These are phyloP conservation scores for Poeciliopsis presidionis DNA, from an alignment of 2,797 vertebrate genomes.

Conservation along the genomic window DNA sequence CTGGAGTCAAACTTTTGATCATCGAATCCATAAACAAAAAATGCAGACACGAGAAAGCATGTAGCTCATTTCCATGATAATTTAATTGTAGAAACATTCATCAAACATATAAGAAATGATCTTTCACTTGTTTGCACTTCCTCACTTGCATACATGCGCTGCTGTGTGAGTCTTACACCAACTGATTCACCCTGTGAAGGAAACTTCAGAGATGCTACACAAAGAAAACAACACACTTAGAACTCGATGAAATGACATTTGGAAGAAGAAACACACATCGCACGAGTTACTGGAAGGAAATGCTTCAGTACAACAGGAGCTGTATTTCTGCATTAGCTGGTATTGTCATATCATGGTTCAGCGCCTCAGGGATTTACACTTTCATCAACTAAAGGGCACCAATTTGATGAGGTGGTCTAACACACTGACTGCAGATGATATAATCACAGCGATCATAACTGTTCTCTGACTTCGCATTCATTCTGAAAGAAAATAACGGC, in stretches of 20 bases:
- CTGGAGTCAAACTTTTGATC: neutral
- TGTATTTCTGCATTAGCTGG: constrained; percentile 24
- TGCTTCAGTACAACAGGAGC: constrained; percentile 11
- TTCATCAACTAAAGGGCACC: constrained; percentile 19
- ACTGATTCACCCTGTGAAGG: constrained; percentile 79
- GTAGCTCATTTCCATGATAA: constrained; percentile 85
- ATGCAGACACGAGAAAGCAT: constrained; percentile 32
- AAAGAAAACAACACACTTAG: constrained; percentile 63
- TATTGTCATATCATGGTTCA: constrained; percentile 36
- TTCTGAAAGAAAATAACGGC: constrained; percentile 15
- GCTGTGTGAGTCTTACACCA: constrained; percentile 76
- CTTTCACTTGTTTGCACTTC: constrained; percentile 81
- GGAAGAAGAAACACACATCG: constrained; percentile 18
- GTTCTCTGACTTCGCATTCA: constrained; percentile 42
- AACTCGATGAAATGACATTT: constrained; percentile 45
- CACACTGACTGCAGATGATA: constrained; percentile 25
- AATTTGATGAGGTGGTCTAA: constrained; percentile 26
- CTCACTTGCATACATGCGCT: constrained; percentile 80
- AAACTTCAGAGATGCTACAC: constrained; percentile 50
- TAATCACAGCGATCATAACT: constrained; percentile 38
- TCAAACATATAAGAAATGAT: constrained; percentile 90
- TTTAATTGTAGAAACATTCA: constrained; percentile 98
- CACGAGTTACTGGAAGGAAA: constrained; percentile 20
- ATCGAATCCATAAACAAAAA: neutral
- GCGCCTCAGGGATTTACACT: constrained; percentile 35